These are phyloP conservation scores for Nyctibius grandis DNA, from an alignment of 2,797 vertebrate species.

Conservation along the genomic window DNA sequence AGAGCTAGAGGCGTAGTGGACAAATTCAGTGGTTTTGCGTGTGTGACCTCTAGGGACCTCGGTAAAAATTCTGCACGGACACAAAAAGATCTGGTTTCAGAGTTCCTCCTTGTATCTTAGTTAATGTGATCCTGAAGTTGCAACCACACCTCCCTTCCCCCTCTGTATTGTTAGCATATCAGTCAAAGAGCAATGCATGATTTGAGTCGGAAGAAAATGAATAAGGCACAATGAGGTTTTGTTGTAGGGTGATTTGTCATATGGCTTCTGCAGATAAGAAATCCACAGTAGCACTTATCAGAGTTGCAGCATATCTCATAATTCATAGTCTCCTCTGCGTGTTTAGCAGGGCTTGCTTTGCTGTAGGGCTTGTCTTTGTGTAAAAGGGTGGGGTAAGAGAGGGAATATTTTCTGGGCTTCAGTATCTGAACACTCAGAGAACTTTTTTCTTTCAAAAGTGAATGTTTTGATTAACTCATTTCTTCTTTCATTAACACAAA, in stretches of 20 bases:
- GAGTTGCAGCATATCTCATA: neutral
- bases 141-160: neutral
- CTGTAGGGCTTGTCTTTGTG: neutral
- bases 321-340: neutral
- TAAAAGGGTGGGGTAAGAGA: neutral
- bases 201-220: neutral
- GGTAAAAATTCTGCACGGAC: neutral
- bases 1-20: neutral
- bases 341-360: neutral
- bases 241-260: conserved; percentile 1
- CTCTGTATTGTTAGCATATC: neutral
- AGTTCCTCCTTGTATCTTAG: neutral
- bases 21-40: neutral
- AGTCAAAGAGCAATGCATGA: neutral
- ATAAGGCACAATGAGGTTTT: neutral
- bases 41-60: conserved; percentile 17
- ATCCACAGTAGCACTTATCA: neutral
- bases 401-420: neutral
- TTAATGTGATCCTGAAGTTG: neutral
- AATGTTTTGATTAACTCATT: conserved; percentile 20
- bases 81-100: neutral
- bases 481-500: neutral
- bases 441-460: neutral
- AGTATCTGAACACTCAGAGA: neutral
- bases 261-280: neutral